Percentiles rank a stretch among this genome's conserved stretches.
Conservation (phyloP, 2,797 vertebrate genomes). For the Amblyopsis hoosieri region DNA sequence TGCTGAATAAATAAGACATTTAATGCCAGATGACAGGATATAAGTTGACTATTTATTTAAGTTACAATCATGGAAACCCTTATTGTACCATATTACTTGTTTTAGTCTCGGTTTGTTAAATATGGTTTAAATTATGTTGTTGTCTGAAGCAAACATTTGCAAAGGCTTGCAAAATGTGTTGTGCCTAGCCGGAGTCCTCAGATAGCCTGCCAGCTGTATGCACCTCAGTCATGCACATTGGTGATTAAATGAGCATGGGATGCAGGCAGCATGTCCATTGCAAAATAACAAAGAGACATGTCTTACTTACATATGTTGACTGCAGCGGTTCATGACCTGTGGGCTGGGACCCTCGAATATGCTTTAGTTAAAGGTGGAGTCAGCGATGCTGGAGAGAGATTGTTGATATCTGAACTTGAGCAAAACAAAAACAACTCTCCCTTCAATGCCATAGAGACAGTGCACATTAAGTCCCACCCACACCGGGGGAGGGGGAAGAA, state of each 20-base stretch:
- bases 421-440: too few relatives aligned
- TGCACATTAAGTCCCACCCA: too few relatives aligned
- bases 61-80: too few relatives aligned
- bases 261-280: conserved; percentile 3
- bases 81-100: neutral
- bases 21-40: too few relatives aligned
- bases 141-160: conserved; percentile 37
- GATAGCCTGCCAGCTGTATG: conserved; percentile 49
- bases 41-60: too few relatives aligned
- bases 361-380: too few relatives aligned
- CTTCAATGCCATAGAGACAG: too few relatives aligned
- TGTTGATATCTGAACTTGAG: too few relatives aligned
- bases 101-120: neutral
- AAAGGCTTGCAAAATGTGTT: conserved; percentile 20
- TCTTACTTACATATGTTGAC: conserved; percentile 8
- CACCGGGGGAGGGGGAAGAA: too few relatives aligned
- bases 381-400: too few relatives aligned
- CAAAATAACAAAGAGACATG: conserved; percentile 4
- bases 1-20: too few relatives aligned
- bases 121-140: neutral
- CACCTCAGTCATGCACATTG: conserved; percentile 27
- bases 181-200: conserved; percentile 34
- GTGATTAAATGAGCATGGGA: conserved; percentile 30
- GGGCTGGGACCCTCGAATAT: too few relatives aligned
- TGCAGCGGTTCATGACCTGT: neutral